These are phyloP conservation scores for Cyaniris semiargus DNA, from an alignment of 2,888 invertebrate species.

Conservation along the genomic window DNA sequence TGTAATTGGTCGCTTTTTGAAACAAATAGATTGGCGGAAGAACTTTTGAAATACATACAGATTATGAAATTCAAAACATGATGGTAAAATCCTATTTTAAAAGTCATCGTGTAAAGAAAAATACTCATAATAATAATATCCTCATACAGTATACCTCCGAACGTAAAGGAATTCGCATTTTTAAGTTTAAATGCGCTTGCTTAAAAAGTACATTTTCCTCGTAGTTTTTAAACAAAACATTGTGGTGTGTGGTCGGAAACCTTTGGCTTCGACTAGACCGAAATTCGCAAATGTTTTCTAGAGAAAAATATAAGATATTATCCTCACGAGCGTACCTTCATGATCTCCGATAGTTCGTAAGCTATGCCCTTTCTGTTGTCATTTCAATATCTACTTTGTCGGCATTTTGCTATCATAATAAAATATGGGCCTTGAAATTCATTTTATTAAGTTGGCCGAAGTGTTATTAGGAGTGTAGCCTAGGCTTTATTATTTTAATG, in stretches of 20 bases:
- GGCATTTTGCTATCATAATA: conserved; percentile 32
- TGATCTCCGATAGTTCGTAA: conserved; percentile 4
- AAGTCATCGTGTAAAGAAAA: not conserved
- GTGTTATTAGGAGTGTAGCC: conserved; percentile 16
- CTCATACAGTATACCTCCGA: not conserved
- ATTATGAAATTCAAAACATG: too few relatives aligned
- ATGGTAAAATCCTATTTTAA: too few relatives aligned
- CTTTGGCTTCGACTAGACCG: not conserved
- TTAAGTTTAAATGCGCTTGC: not conserved
- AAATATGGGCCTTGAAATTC: conserved; percentile 26
- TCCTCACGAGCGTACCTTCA: not conserved
- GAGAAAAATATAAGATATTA: not conserved
- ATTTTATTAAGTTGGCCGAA: not conserved
- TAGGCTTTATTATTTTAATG: conserved; percentile 11
- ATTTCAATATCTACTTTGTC: conserved; percentile 39
- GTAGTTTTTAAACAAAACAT: conserved; percentile 17
- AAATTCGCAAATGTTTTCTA: not conserved
- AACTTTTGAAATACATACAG: too few relatives aligned
- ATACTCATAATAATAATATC: not conserved
- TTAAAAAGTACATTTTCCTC: not conserved
- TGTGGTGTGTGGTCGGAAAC: not conserved
- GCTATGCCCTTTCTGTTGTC: conserved; percentile 53
- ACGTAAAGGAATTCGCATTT: not conserved
- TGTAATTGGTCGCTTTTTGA: too few relatives aligned
- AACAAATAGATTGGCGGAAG: too few relatives aligned